phyloP scores from a whole-genome alignment of 2,888 invertebrate genomes.

The Lampropteryx suffumata region DNA sequence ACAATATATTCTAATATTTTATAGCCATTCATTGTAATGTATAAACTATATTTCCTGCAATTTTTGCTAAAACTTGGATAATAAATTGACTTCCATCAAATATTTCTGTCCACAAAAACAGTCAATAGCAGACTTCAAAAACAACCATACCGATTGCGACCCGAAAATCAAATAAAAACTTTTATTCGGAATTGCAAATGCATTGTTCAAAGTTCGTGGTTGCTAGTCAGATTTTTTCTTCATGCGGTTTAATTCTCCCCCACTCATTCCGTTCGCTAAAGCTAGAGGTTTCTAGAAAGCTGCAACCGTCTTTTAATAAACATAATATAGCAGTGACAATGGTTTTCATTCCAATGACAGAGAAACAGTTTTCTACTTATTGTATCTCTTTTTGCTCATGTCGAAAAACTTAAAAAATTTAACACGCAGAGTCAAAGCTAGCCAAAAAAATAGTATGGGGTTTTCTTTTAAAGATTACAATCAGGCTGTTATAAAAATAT shows the following conservation, averaged over 20 bases:
- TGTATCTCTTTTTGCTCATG: no score
- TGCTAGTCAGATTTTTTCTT: conserved; percentile 36
- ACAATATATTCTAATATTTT: no score
- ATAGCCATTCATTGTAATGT: no score
- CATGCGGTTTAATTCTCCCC: conserved; percentile 38
- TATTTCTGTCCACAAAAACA: conserved; percentile 1
- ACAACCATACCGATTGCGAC: conserved; percentile 10
- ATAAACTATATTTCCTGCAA: no score
- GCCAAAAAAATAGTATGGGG: no score
- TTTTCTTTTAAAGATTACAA: no score
- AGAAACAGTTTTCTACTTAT: no score
- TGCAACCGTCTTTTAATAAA: not conserved
- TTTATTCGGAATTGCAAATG: conserved; percentile 32
- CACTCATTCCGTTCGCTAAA: not conserved
- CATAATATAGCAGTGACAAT: not conserved
- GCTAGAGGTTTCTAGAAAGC: not conserved
- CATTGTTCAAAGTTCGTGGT: conserved; percentile 40
- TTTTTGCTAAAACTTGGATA: not conserved
- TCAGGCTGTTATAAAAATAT: no score
- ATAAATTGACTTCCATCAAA: not conserved
- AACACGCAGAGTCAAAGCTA: no score
- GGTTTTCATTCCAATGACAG: no score
- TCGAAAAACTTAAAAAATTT: no score
- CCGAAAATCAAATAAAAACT: conserved; percentile 26
- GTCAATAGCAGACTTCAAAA: conserved; percentile 8